phyloP scores from a whole-genome alignment of 2,888 invertebrate genomes.

The Adineta ricciae region DNA sequence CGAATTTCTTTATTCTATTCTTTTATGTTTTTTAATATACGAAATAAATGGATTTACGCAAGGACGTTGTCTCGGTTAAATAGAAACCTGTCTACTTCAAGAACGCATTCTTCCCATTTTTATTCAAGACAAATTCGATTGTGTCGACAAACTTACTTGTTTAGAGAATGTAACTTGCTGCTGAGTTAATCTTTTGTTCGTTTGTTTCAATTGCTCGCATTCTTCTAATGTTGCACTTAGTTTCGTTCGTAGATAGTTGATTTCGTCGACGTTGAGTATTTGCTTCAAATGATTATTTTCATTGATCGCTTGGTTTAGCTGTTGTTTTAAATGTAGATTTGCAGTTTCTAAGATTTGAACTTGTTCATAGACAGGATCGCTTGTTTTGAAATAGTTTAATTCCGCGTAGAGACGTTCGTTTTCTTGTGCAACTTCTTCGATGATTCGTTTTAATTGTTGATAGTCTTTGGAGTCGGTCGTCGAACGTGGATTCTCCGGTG shows the following conservation, averaged over 20 bases:
- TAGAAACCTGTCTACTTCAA: not conserved
- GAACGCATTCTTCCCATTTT: not conserved
- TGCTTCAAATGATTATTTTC: not conserved
- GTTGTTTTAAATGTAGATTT: not conserved
- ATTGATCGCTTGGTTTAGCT: not conserved
- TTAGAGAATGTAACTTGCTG: not conserved
- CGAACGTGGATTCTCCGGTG: not conserved
- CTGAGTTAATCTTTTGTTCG: not conserved
- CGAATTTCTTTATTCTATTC: not conserved
- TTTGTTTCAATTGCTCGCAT: not conserved
- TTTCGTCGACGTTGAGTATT: not conserved
- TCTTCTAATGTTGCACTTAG: not conserved
- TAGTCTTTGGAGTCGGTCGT: not conserved
- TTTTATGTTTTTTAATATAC: too few relatives aligned
- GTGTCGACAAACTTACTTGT: not conserved
- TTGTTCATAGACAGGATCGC: conserved; percentile 21
- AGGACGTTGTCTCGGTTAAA: not conserved
- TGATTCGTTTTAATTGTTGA: not conserved
- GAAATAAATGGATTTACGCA: not conserved
- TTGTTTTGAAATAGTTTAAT: conserved; percentile 13
- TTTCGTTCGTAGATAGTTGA: not conserved
- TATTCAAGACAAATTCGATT: not conserved
- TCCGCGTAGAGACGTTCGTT: not conserved
- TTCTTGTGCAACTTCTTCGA: not conserved
- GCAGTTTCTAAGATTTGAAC: not conserved